Base-by-base conservation (phyloP, 2,113 vertebrate genomes). In the Camelus dromedarius region DNA sequence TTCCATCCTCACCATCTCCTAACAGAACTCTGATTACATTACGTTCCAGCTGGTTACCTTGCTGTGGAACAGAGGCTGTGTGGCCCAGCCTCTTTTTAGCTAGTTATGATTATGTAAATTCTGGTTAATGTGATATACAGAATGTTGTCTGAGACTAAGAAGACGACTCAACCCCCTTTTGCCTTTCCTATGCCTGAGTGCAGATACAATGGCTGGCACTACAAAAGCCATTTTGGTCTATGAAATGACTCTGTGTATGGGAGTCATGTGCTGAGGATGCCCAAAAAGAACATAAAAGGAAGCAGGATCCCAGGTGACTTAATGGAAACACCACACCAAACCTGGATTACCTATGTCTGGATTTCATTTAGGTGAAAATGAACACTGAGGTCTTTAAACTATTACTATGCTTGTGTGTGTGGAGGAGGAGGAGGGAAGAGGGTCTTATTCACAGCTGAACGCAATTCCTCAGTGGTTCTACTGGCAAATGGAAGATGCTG, bases 351-450 rank as follows among this genome's bases (percentile, higher is more conserved):
- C 46, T 54, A 46, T n/a, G 18, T 69, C 42, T 81, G 11, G 28
- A 81, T 20, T 69, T 89, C 22, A 67, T 82, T 54, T 42, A 86
- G 30, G 30, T 82, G 52, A 90, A 86, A 88, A 84, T 79, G 80
- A 95, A 85, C 38, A 46, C 11, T 60, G 8, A 2, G 82, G 24
- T 76, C 19, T 62, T 83, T 92, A 38, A 35, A 58, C 2, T 4
- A 58, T n/a, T 89, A 64, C 18, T 77, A 42, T 42, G 38, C 38
- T 81, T 28, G 35, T 48, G 7, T 70, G 8, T 56, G 35, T 50
- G 28, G 8, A 69, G 50, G 35, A 56, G 26, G 10, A 52, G 18
- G n/a, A 42, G 8, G 8, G 8, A 52, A 42, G 32, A 54, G 19
- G 13, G 24, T 94, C 58, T 62, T 48, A 67, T 54, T 76, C 50